Evolutionary conservation across 1,140 invertebrate genomes (phyloP), one percentile per base, ranked within the genome.

Genomic region (Pogonomyrmex californicus): DNA sequence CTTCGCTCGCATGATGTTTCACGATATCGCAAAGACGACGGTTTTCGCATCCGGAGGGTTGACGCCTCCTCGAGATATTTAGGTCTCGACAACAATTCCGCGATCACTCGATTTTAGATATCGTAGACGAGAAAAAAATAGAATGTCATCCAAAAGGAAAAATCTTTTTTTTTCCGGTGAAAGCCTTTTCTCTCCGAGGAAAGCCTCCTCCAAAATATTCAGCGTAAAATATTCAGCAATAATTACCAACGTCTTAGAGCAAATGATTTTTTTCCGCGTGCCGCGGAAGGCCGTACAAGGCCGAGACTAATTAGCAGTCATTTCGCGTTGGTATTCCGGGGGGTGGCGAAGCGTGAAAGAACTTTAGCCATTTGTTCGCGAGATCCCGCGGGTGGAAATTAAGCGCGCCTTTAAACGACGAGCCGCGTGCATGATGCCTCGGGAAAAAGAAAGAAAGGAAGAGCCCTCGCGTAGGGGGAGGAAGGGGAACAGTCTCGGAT

Each of bases 301-400:
- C 4, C 33, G 54, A 41, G 17, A 38, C 36, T 62, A 83, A 83
- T 41, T 49, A 47, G 30, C 44, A 73, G 66, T 86, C 63, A 44
- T 82, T 47, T 68, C 14, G 14, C 33, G 17, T 56, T 36, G 51
- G 17, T 68, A 47, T 47, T 68, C 1, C 65, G 65, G 2, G 12
- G 54, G n/a, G 49, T 60, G 62, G 36, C 60, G 62, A 41, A 60
- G 56, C 33, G 47, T 58, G 33, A 23, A 85, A 86, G 86, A 87
- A 87, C 60, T 87, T 86, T 47, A 30, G 81, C 86, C 83, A 86
- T 87, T 86, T 51, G 63, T 76, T 10, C 76, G 68, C 70, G 79
- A 56, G 71, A 54, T 73, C 47, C 76, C 81, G 41, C 68, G 49
- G 63, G 65, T 75, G 75, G 54, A 85, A 90, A 90, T 90, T 87